Conservation (phyloP, 2,113 vertebrate genomes). For the Phalacrocorax brasilianus region DNA sequence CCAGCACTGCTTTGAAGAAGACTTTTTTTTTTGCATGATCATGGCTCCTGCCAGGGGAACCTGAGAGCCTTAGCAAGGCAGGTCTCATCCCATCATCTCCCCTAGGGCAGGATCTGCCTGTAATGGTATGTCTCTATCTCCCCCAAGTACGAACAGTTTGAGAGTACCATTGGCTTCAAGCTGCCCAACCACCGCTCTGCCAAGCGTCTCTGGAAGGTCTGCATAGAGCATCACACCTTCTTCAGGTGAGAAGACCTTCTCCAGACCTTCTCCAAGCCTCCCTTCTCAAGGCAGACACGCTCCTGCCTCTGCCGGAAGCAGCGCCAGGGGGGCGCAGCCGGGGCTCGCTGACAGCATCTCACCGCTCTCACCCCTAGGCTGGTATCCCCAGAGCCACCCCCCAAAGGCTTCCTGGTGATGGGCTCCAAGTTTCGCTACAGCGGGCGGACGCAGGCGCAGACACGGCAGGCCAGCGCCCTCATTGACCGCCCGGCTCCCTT, state of each 20-base stretch:
- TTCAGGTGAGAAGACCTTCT: slow-evolving; percentile 85
- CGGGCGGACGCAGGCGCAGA: slow-evolving; percentile 95
- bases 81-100: background rate
- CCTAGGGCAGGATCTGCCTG: background rate
- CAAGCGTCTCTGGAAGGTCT: slow-evolving; percentile 98
- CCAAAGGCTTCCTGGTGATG: slow-evolving; percentile 98
- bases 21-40: background rate
- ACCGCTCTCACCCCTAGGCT: slow-evolving; percentile 75
- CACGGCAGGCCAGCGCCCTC: slow-evolving; percentile 93
- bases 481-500: slow-evolving; percentile 95
- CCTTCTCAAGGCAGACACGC: rapidly evolving
- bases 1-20: background rate
- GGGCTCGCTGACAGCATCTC: background rate
- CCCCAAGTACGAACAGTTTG: slow-evolving; percentile 95
- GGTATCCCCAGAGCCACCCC: slow-evolving; percentile 95
- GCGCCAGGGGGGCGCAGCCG: rapidly evolving
- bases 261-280: background rate
- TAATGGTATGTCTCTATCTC: background rate
- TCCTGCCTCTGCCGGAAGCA: background rate
- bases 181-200: slow-evolving; percentile 96
- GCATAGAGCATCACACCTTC: slow-evolving; percentile 99
- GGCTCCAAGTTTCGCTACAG: slow-evolving; percentile 99
- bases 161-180: slow-evolving; percentile 99
- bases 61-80: background rate
- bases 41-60: background rate